Evolutionary conservation across 2,888 invertebrate genomes (phyloP), one percentile per base, ranked within the genome.

Genomic region (Mimas tiliae): DNA sequence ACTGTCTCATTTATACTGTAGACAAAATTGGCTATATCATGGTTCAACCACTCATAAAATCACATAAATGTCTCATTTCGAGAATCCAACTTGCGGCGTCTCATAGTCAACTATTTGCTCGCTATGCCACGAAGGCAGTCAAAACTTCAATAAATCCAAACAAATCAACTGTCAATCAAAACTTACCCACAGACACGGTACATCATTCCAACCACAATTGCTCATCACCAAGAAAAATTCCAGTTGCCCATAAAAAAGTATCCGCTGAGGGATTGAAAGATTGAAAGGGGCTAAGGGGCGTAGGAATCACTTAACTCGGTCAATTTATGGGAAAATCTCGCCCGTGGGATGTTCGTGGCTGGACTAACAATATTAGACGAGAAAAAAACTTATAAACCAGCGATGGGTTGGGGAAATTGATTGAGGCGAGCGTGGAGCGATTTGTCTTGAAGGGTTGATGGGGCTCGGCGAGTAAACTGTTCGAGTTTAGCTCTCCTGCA

Each of bases 251-350:
- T 65, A 65, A 65, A 65, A 64, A 65, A 65, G 65, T 65, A 65
- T 55, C 55, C 65, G 48, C 65, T 58, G 76, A 88, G 88, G 91
- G 91, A 91, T 91, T 88, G 90, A 88, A 89, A 93, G 91, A 93
- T 93, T 91, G 93, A 91, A 91, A 88, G 91, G 90, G 89, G 80
- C 38, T 38, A 19, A 38, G 38, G 58, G 58, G 58, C 58, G 55
- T n/a, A 58, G 38, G 83, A 91, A 93, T 91, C 93, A 92, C 90
- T 93, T 92, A 90, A 81, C 84, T 82, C 80, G 81, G 80, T 80
- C 91, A 91, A 93, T 93, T 93, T 93, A 93, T 93, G 85, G 87
- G 81, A 70, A 85, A 91, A 93, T 92, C 89, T 90, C 80, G 82
- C 93, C 92, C 92, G 76, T 74, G 93, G 91, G 93, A 91, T 77